Base-by-base conservation (phyloP, 2,888 invertebrate genomes). In the Luffia ferchaultella region DNA sequence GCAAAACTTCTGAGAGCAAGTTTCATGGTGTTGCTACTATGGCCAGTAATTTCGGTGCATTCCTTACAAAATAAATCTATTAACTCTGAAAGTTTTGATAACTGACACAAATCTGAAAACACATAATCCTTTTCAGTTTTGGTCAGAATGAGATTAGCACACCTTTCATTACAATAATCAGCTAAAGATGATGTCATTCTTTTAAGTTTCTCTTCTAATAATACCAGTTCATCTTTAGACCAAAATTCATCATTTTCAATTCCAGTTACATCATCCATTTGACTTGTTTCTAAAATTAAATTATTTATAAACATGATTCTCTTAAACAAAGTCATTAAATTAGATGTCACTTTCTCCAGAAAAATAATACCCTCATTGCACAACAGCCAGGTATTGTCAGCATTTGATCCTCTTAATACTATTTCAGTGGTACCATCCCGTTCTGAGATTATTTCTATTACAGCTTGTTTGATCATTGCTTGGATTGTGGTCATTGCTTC, bases 151-250 rank as follows among this genome's bases (percentile, higher is more conserved):
- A 97, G 86, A 72, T 95, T 93, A 52, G 95, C 95, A 75, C 96
- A 91, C 57, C 96, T 86, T 68, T 98, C 97, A 72, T 97, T 95
- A 60, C 96, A 95, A 68, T 93, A 94, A 76, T 96, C 94, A 69
- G 95, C 95, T 44, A 96, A 88, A n/a, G 91, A 89, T 42, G 87
- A 86, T 46, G 96, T 82, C 67, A 96, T 86, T 62, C 94, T 93
- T 54, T 88, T 87, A 47, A 97, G 76, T 69, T 91, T 92, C 12
- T 85, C 84, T 54, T 87, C 88, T 5, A 95, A 89, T 53, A 88
- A 86, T 49, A 73, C 70, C 59, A 93, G 86, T 63, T 96, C 95
- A 20, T 87, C 88, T 15, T 85, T 73, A 0, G 88, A 87, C 59
- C 96, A 86, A 67, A 91, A 88, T 52, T 89, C 88, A 64, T 93